Evolutionary conservation across 2,113 vertebrate genomes (phyloP), one percentile per base, ranked within the genome.

Genomic region (Macrotus californicus): DNA sequence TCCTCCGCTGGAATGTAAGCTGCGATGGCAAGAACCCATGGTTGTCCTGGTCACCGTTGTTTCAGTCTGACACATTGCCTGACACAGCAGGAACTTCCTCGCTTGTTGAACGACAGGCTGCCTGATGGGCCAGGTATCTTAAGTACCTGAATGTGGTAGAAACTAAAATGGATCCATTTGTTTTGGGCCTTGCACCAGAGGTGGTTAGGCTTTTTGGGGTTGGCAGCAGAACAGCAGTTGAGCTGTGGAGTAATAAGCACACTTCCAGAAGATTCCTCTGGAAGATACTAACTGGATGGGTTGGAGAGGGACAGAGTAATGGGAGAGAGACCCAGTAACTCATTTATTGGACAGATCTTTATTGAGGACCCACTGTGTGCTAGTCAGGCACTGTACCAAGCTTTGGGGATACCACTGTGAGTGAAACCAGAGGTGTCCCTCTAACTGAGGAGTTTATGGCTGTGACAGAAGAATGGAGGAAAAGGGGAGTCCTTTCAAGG

Each of bases 251-350:
- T 91, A 61, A 81, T 24, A 77, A 54, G 29, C 26, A 54, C 29
- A 72, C 5, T 66, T 96, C 61, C 72, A 90, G 64, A 87, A 89
- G 81, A 80, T 92, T 87, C 69, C 85, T 92, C 88, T 56, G 39
- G 69, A 83, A 94, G 69, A 81, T 15, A 66, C 26, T 67, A 67
- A 66, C 36, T 89, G 75, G 34, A n/a, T 69, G 76, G 15, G n/a
- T 43, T 67, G 13, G 29, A 85, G 29, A 24, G 19, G 24, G 43
- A 41, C n/a, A 87, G 4, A 59, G 21, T 77, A 36, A 64, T 66
- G 52, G 48, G 13, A 86, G 36, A 36, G 21, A 48, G 70, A 73
- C 34, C 4, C 48, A 91, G 4, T 22, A 39, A 87, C 56, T 80
- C 75, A 84, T 82, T 26, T 80, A 41, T 36, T 46, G 4, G 54